Conservation (phyloP, 2,888 invertebrate species). For the Acronicta alni region DNA sequence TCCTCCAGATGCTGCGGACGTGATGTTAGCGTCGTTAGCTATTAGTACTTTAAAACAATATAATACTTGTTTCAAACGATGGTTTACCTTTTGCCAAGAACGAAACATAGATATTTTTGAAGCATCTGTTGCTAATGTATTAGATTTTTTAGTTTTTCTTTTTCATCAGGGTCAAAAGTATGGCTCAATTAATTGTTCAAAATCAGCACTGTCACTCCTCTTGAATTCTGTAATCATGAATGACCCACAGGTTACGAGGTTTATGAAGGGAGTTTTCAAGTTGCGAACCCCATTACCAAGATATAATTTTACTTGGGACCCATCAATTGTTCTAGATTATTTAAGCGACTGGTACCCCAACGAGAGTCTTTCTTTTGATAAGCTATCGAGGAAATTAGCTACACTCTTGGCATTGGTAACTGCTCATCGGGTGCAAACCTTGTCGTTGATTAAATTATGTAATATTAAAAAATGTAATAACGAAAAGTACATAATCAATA, state of each 20-base stretch:
- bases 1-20: constrained; percentile 3
- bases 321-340: constrained; percentile 11
- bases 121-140: not conserved
- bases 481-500: constrained; percentile 10
- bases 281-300: constrained; percentile 11
- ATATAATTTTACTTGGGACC: constrained; percentile 19
- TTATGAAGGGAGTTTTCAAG: constrained; percentile 22
- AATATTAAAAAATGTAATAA: constrained; percentile 8
- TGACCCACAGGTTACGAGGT: constrained; percentile 10
- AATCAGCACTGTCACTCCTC: constrained; percentile 8
- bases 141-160: constrained; percentile 5
- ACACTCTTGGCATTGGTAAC: constrained; percentile 11
- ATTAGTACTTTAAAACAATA: constrained; percentile 5
- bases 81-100: constrained; percentile 5
- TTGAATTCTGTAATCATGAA: constrained; percentile 3
- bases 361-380: constrained; percentile 1
- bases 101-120: constrained; percentile 1
- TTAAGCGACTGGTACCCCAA: constrained; percentile 12
- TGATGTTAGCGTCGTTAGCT: constrained; percentile 8
- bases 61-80: constrained; percentile 6
- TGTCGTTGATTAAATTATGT: constrained; percentile 16
- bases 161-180: constrained; percentile 3
- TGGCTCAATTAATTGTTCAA: constrained; percentile 9
- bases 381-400: constrained; percentile 12
- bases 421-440: constrained; percentile 17